phyloP scores from a whole-genome alignment of 2,113 vertebrate species.

The Cynopterus brachyotis region DNA sequence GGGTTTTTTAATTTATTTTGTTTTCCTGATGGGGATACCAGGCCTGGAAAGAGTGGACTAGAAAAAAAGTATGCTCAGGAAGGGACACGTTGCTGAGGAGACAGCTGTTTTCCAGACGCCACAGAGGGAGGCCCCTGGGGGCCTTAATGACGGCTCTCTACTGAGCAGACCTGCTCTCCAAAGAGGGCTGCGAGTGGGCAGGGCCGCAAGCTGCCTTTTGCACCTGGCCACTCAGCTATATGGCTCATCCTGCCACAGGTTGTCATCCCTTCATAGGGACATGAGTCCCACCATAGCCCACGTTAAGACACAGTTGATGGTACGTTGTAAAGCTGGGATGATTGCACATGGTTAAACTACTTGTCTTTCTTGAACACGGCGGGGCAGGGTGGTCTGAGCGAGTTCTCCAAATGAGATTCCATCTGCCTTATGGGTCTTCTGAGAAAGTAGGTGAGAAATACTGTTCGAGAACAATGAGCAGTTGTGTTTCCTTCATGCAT shows the following conservation, averaged over 20 bases:
- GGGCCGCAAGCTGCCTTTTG: conserved; percentile 42
- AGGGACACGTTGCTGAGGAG: conserved; percentile 4
- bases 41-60: conserved; percentile 17
- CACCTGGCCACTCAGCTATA: background rate
- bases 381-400: background rate
- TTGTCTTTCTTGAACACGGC: background rate
- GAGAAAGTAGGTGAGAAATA: background rate
- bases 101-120: conserved; percentile 63
- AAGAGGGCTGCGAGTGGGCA: background rate
- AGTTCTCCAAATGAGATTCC: background rate
- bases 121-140: background rate
- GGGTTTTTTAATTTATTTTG: conserved; percentile 56
- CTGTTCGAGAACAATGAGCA: background rate
- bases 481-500: background rate
- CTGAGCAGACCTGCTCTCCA: background rate
- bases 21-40: conserved; percentile 62
- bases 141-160: conserved; percentile 31
- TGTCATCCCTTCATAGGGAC: conserved; percentile 57
- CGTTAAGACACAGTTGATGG: background rate
- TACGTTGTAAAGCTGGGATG: background rate
- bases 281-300: accelerated
- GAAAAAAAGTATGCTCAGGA: conserved; percentile 58
- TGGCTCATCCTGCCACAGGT: conserved; percentile 56
- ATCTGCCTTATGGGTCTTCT: background rate
- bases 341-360: background rate